Percentiles rank a stretch among this genome's conserved stretches.
phyloP scores from a whole-genome alignment of 1,140 invertebrate species.

The Cyclargus thomasi region DNA sequence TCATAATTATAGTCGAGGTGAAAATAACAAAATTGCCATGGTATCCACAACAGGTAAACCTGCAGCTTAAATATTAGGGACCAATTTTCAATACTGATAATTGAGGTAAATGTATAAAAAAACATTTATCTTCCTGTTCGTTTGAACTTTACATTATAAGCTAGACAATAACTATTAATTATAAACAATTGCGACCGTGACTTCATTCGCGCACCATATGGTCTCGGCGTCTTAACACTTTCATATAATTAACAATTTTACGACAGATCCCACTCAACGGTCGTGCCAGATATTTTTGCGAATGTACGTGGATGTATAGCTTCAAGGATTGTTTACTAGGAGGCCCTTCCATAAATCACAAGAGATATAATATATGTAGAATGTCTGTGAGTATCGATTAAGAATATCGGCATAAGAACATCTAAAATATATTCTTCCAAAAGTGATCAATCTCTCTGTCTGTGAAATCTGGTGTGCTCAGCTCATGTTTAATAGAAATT shows the following conservation, averaged over 20 bases:
- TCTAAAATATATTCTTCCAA: too few species aligned
- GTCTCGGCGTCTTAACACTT: slow-evolving; percentile 26
- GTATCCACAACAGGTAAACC: too few species aligned
- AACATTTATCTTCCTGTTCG: slow-evolving; percentile 17
- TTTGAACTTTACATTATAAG: slow-evolving; percentile 23
- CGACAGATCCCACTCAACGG: slow-evolving; percentile 16
- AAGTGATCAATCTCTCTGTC: too few species aligned
- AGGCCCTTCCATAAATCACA: too few species aligned
- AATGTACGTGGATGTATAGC: background rate
- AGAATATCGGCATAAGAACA: too few species aligned
- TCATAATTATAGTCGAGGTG: slow-evolving; percentile 5
- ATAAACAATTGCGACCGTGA: slow-evolving; percentile 34
- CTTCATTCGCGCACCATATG: slow-evolving; percentile 34
- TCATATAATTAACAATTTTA: slow-evolving; percentile 32
- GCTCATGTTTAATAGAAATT: background rate
- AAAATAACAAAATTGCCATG: slow-evolving; percentile 27
- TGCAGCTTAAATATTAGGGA: background rate
- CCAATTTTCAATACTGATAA: background rate
- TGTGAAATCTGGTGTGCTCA: too few species aligned
- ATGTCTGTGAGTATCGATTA: too few species aligned
- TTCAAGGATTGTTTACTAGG: background rate
- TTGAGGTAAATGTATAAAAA: slow-evolving; percentile 24
- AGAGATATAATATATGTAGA: too few species aligned
- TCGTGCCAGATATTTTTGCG: slow-evolving; percentile 12
- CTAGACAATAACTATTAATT: slow-evolving; percentile 31